These are phyloP conservation scores for Molanna angustata DNA, from an alignment of 2,888 invertebrate genomes.

Conservation along the genomic window DNA sequence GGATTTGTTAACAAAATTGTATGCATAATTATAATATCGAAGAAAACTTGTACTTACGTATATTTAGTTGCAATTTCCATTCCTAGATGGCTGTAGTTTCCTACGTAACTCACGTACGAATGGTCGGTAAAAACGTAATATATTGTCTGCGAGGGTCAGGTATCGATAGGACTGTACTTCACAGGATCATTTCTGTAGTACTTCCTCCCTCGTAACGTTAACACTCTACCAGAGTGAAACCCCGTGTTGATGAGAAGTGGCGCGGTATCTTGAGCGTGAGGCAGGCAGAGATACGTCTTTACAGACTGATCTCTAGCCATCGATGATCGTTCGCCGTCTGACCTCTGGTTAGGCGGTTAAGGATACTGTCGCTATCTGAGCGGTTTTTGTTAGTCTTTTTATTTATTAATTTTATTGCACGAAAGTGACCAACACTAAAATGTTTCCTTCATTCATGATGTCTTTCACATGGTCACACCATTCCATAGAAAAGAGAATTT, in stretches of 20 bases:
- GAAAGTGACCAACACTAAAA: too few species aligned
- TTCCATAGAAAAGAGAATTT: too few species aligned
- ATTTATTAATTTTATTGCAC: too few species aligned
- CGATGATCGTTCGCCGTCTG: slow-evolving; percentile 31
- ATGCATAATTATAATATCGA: too few species aligned
- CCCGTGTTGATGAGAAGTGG: slow-evolving; percentile 35
- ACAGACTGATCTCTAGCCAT: slow-evolving; percentile 13
- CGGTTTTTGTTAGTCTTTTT: slow-evolving; percentile 10
- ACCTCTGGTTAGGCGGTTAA: slow-evolving; percentile 9
- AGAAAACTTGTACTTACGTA: too few species aligned
- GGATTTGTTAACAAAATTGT: too few species aligned
- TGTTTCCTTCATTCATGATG: too few species aligned
- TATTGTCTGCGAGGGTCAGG: not conserved
- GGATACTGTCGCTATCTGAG: slow-evolving; percentile 31
- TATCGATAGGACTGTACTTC: slow-evolving; percentile 31
- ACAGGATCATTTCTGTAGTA: slow-evolving; percentile 33
- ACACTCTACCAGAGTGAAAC: slow-evolving; percentile 28
- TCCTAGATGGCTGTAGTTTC: slow-evolving; percentile 10
- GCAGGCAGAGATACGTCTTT: slow-evolving; percentile 22
- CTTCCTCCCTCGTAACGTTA: slow-evolving; percentile 28
- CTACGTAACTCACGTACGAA: not conserved
- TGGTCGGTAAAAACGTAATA: not conserved
- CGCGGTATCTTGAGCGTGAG: slow-evolving; percentile 36
- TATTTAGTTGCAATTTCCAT: too few species aligned
- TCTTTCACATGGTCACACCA: too few species aligned